Base-by-base conservation (phyloP, 2,797 vertebrate genomes). In the Hypotaenidia okinawae region DNA sequence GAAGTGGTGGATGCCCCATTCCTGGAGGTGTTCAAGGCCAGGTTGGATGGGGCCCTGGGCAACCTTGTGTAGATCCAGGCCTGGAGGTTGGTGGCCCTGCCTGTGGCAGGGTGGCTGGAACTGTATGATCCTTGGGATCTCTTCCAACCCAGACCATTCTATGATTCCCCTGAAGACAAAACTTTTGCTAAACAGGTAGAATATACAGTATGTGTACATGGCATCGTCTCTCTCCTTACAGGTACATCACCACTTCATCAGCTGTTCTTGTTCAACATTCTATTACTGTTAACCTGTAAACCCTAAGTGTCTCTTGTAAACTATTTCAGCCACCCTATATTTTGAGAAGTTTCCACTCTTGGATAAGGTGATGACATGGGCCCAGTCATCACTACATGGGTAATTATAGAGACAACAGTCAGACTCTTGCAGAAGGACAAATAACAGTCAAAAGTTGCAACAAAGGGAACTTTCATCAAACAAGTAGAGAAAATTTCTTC, bases 301-400 rank as follows among this genome's bases (percentile, higher is more conserved):
- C 33, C 43, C 30, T 25, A 83, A 12, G 7, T n/a, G 30, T 63
- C 11, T 67, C 35, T 58, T 3, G 7, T 39, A 74, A 30, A 66
- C 4, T n/a, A n/a, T 11, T 73, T 58, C 43, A 63, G 49, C 55
- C 19, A 54, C 19, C 2, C 11, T 58, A 12, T 74, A 47, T 19
- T 19, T 83, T n/a, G 41, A 52, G 37, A 58, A 68, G 9, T 74
- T 63, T 84, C 23, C 24, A n/a, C 9, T 49, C 10, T 35, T 61
- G 68, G 5, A 9, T 27, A 32, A 87, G 39, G 33, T 49, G 45
- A 6, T 54, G 43, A 24, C 0, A 0, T 59, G 2, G 11, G 35
- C 35, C 10, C 54, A 18, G 22, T 67, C 25, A 30, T 16, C 2
- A 0, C 25, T 70, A 4, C 32, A 4, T 57, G 25, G 17, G 51